phyloP scores from a whole-genome alignment of 2,797 vertebrate species.

The Phalloptychus januarius region DNA sequence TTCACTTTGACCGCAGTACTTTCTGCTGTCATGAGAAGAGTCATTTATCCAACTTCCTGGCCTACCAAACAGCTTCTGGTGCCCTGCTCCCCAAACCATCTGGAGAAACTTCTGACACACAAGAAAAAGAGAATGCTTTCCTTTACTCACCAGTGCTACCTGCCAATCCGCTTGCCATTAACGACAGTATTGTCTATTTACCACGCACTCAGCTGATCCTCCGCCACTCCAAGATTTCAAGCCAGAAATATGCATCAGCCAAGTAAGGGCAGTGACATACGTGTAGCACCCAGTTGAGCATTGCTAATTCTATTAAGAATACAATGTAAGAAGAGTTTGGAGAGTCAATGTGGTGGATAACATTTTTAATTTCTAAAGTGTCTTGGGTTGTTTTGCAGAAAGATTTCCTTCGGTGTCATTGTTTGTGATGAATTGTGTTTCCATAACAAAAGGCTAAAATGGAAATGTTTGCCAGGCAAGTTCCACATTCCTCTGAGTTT shows the following conservation, averaged over 20 bases:
- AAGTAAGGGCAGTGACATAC: background rate
- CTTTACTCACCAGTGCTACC: background rate
- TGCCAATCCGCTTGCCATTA: background rate
- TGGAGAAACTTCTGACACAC: background rate
- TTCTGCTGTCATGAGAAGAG: background rate
- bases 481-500: conserved; percentile 16
- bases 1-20: background rate
- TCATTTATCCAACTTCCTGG: background rate
- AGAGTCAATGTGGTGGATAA: too few species aligned
- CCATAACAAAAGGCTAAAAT: conserved; percentile 16
- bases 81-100: background rate
- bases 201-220: background rate
- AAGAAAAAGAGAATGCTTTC: background rate
- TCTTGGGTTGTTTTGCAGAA: background rate
- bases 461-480: conserved; percentile 20
- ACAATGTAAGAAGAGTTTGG: background rate
- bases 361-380: background rate
- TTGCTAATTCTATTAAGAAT: background rate
- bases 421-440: background rate
- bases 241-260: background rate
- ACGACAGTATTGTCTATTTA: background rate
- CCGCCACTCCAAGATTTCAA: background rate
- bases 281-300: background rate
- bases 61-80: background rate
- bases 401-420: background rate